These are phyloP conservation scores for Euthynnus affinis DNA, from an alignment of 2,797 vertebrate species.

Conservation along the genomic window DNA sequence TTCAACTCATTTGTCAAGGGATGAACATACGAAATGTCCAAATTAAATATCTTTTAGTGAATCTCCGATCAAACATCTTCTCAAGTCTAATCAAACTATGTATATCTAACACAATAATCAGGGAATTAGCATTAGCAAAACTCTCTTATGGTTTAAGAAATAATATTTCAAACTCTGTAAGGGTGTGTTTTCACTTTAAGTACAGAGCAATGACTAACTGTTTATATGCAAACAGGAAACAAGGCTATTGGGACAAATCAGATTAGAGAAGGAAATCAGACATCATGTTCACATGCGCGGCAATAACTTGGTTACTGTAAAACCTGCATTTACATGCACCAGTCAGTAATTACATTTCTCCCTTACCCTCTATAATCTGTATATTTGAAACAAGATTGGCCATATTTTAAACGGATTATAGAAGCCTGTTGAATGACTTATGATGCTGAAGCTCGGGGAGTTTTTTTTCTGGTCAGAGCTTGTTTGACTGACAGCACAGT, in stretches of 20 bases:
- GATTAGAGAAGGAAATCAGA: slow-evolving; percentile 56
- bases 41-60: no score
- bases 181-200: neutral
- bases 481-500: slow-evolving; percentile 1
- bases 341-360: slow-evolving; percentile 42
- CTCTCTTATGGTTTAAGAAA: neutral
- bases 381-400: slow-evolving; percentile 42
- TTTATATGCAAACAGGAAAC: slow-evolving; percentile 51
- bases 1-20: no score
- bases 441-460: slow-evolving; percentile 4
- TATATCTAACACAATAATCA: neutral
- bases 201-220: neutral
- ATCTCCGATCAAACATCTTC: no score
- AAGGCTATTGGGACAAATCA: slow-evolving; percentile 36
- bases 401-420: slow-evolving; percentile 54
- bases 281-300: slow-evolving; percentile 36
- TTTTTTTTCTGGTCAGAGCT: slow-evolving; percentile 9
- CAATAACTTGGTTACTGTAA: slow-evolving; percentile 57
- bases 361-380: slow-evolving; percentile 17
- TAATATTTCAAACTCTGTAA: neutral
- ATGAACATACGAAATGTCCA: no score
- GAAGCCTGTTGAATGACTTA: slow-evolving; percentile 42
- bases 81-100: no score
- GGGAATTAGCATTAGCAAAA: neutral
- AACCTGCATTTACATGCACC: slow-evolving; percentile 52